phyloP scores from a whole-genome alignment of 53 echinoderm and acorn worm species.

The Holothuria leucospilota region DNA sequence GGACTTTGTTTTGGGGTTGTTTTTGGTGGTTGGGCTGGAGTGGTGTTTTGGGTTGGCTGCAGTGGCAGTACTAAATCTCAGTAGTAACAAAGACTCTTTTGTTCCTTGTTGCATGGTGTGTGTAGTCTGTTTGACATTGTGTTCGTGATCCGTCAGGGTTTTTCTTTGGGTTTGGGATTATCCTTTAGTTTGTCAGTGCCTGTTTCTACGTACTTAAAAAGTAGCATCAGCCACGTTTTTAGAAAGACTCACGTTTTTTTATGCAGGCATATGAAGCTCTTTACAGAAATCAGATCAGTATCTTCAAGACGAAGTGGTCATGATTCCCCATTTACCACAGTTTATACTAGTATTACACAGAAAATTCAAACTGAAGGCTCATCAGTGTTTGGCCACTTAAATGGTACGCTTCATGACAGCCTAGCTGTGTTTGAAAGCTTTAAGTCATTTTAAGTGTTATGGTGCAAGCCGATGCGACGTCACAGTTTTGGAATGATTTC shows the following conservation, averaged over 20 bases:
- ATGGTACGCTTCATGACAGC: background rate
- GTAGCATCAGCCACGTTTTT: conserved; percentile 48
- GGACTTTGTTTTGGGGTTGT: too few relatives aligned
- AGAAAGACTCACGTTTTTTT: conserved; percentile 33
- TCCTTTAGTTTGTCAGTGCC: too few relatives aligned
- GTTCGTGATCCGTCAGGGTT: too few relatives aligned
- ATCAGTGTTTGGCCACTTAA: background rate
- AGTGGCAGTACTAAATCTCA: too few relatives aligned
- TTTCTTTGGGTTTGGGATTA: too few relatives aligned
- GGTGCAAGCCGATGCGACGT: conserved; percentile 33
- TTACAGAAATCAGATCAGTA: background rate
- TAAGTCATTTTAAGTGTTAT: conserved; percentile 1
- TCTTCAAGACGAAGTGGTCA: background rate
- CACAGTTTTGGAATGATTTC: conserved; percentile 46
- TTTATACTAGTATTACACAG: background rate
- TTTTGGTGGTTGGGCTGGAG: too few relatives aligned
- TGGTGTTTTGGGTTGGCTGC: too few relatives aligned
- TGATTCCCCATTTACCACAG: background rate
- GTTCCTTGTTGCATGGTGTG: too few relatives aligned
- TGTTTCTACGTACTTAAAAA: too few relatives aligned
- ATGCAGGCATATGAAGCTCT: conserved; percentile 36
- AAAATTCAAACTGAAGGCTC: background rate
- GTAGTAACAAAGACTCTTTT: too few relatives aligned
- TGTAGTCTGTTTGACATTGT: too few relatives aligned
- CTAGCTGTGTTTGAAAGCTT: background rate